Conservation (phyloP, 2,113 vertebrate species). For the Gulo gulo region DNA sequence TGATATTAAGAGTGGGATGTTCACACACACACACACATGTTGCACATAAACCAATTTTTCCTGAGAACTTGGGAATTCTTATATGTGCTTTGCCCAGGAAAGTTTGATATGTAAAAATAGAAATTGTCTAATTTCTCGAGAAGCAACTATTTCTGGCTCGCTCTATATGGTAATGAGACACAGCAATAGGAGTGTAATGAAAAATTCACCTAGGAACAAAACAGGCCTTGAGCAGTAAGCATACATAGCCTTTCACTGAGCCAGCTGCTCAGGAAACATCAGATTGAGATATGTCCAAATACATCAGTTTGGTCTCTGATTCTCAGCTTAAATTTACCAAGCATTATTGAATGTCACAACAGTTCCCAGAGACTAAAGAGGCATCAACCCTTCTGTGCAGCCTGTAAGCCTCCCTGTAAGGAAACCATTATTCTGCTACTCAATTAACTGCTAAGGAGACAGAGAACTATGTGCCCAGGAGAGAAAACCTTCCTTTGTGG, state of each 20-base stretch:
- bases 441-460: slow-evolving; percentile 94
- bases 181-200: background rate
- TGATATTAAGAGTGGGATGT: background rate
- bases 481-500: slow-evolving; percentile 84
- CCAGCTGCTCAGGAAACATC: slow-evolving; percentile 70
- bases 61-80: background rate
- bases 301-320: slow-evolving; percentile 49
- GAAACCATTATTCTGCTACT: slow-evolving; percentile 86
- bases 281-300: slow-evolving; percentile 44
- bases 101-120: background rate
- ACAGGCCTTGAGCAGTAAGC: background rate
- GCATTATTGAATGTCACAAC: slow-evolving; percentile 75
- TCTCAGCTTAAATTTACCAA: slow-evolving; percentile 73
- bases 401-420: slow-evolving; percentile 57
- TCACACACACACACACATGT: background rate
- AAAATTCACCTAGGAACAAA: slow-evolving; percentile 16
- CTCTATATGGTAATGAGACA: background rate
- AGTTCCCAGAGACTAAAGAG: slow-evolving; percentile 82
- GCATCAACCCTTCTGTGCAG: slow-evolving; percentile 73
- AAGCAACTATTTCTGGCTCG: background rate
- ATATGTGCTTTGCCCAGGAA: background rate
- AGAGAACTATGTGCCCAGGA: slow-evolving; percentile 83
- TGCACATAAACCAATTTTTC: background rate
- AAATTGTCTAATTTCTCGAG: slow-evolving; percentile 5
- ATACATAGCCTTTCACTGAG: slow-evolving; percentile 33